Conservation (phyloP, 2,113 vertebrate species). For the Mirza zaza region DNA sequence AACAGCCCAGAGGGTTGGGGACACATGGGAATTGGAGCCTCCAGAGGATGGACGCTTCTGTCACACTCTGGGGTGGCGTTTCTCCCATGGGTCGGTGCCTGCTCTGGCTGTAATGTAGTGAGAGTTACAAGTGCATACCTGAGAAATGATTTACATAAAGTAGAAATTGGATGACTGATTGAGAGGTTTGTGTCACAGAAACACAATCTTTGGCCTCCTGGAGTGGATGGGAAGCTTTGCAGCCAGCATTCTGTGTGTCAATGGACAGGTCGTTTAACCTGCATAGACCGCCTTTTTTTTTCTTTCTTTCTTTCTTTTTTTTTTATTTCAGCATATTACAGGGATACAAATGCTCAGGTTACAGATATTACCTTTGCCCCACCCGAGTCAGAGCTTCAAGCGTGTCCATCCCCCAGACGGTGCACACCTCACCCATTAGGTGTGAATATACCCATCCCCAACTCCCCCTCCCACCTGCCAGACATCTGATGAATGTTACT, state of each 20-base stretch:
- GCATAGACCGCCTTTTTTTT: not conserved
- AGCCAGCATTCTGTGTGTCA: fast-evolving
- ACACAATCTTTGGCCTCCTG: not conserved
- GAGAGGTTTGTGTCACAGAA: not conserved
- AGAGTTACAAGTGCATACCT: not conserved
- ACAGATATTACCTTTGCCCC: no score
- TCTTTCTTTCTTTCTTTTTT: no score
- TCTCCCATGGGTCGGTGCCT: not conserved
- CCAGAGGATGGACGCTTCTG: not conserved
- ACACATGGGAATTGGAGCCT: fast-evolving
- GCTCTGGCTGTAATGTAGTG: not conserved
- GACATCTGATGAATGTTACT: no score
- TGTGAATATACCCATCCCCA: no score
- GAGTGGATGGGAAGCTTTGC: not conserved
- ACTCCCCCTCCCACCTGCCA: no score
- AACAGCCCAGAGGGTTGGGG: fast-evolving
- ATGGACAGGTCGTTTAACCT: not conserved
- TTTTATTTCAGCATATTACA: no score
- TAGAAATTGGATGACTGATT: not conserved
- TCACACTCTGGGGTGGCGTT: not conserved
- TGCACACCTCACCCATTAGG: no score
- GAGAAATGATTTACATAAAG: not conserved
- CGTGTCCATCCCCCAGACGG: no score
- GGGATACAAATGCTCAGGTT: no score
- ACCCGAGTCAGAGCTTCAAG: no score